These are phyloP conservation scores for Gymnocheta viridis DNA, from an alignment of 2,888 invertebrate species.

Conservation along the genomic window DNA sequence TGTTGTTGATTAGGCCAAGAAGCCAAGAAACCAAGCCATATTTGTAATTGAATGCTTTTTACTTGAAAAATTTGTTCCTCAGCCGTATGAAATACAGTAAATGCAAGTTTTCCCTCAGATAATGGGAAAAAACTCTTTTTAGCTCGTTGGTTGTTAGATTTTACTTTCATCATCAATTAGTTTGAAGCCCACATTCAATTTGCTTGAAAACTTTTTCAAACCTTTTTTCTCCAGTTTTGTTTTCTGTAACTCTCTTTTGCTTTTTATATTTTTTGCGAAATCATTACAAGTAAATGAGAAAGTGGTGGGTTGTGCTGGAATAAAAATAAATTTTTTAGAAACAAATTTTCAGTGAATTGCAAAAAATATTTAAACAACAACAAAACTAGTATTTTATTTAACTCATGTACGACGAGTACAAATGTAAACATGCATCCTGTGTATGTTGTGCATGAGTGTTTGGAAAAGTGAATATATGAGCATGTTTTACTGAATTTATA, in stretches of 20 bases:
- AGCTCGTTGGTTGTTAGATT: slow-evolving; percentile 1
- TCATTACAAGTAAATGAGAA: slow-evolving; percentile 44
- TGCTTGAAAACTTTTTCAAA: slow-evolving; percentile 51
- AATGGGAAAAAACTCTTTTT: background rate
- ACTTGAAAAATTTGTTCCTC: background rate
- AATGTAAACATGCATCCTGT: background rate
- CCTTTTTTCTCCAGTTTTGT: background rate
- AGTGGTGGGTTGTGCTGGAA: background rate
- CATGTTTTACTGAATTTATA: slow-evolving; percentile 13
- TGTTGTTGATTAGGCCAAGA: background rate
- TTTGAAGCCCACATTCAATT: slow-evolving; percentile 65
- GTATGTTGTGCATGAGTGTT: background rate
- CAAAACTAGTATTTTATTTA: slow-evolving; percentile 37
- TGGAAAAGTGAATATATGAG: slow-evolving; percentile 11
- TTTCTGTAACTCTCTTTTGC: background rate
- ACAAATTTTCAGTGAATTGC: slow-evolving; percentile 33
- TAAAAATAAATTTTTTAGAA: slow-evolving; percentile 11
- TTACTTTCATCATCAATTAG: slow-evolving; percentile 62
- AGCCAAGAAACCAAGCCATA: too few species aligned
- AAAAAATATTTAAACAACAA: slow-evolving; percentile 20
- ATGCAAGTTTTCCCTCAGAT: background rate
- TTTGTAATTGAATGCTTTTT: background rate
- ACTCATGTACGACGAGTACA: slow-evolving; percentile 40
- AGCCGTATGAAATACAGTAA: background rate
- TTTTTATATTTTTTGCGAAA: slow-evolving; percentile 12